These are phyloP conservation scores for Smutsia temminckii DNA, from an alignment of 2,797 vertebrate genomes.

Conservation along the genomic window DNA sequence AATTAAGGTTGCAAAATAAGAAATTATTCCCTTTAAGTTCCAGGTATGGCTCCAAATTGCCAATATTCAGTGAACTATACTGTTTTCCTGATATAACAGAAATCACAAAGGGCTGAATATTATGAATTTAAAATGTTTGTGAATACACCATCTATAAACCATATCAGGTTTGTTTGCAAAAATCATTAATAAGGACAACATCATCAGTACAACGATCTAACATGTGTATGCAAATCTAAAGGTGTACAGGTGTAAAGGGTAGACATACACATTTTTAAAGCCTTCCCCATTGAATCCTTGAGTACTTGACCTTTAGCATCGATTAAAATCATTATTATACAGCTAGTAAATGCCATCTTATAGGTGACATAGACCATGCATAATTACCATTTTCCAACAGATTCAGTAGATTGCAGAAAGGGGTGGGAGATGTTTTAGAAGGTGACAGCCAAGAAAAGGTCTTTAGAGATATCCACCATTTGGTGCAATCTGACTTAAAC, in stretches of 20 bases:
- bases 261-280: not conserved
- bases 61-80: not conserved
- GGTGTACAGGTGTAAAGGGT: conserved; percentile 34
- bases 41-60: not conserved
- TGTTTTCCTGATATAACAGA: not conserved
- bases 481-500: not conserved
- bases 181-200: conserved; percentile 42
- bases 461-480: conserved; percentile 32
- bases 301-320: conserved; percentile 62
- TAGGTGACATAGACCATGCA: conserved; percentile 5
- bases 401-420: conserved; percentile 50
- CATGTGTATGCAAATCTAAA: conserved; percentile 63
- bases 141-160: not conserved
- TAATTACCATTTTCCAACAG: conserved; percentile 61
- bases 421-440: not conserved
- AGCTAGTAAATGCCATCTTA: conserved; percentile 51
- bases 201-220: not conserved
- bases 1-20: not conserved
- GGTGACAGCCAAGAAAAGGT: not conserved
- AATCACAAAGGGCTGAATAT: not conserved
- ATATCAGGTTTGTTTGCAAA: conserved; percentile 25
- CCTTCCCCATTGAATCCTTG: conserved; percentile 23
- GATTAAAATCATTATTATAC: conserved; percentile 64
- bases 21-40: not conserved
- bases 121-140: not conserved